Base-by-base conservation (phyloP, 2,113 vertebrate species). In the Rhynchopsitta pachyrhyncha region DNA sequence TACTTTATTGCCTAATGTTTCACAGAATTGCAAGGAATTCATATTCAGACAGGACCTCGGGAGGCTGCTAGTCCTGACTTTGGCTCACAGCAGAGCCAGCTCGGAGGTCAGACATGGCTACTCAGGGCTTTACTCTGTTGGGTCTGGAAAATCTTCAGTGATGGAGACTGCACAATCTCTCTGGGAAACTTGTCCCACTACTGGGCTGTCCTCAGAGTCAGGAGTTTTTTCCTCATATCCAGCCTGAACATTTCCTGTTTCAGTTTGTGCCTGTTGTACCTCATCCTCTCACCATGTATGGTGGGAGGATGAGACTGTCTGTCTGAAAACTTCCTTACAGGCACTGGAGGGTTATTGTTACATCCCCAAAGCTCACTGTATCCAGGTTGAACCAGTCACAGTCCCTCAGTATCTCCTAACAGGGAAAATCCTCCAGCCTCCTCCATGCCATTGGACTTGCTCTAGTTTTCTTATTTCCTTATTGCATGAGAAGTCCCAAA, bases 311-410 rank as follows among this genome's bases (percentile, higher is more conserved):
- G 55, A 59, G 33, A n/a, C 12, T 29, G 12, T 27, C 29, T 66
- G 8, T 29, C 35, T 37, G 17, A 39, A 46, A 81, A 78, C 5
- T 1, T 55, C 52, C 13, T 13, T 66, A 9, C 3, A 81, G 25
- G 17, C 25, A 37, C 6, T 17, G 4, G 1, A 2, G 1, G 2
- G 10, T 2, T 63, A 8, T 11, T 53, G 3, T 41, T 41, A 41
- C 6, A 6, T 27, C 16, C 37, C 28, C 18, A 81, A 35, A 70
- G 6, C 8, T 50, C 15, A 9, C 5, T 18, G 5, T 23, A 50
- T 33, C 25, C 20, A 29, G 2, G 20, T n/a, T 57, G 52, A 78
- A 95, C 8, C 7, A 53, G 23, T 4, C 5, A 2, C 23, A 37
- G 15, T 57, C 8, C 11, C 31, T 49, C 41, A 31, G 13, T 57